Percentiles rank a stretch among this genome's conserved stretches.
Conservation (phyloP, 2,113 vertebrate species). For the Xenopus laevis region DNA sequence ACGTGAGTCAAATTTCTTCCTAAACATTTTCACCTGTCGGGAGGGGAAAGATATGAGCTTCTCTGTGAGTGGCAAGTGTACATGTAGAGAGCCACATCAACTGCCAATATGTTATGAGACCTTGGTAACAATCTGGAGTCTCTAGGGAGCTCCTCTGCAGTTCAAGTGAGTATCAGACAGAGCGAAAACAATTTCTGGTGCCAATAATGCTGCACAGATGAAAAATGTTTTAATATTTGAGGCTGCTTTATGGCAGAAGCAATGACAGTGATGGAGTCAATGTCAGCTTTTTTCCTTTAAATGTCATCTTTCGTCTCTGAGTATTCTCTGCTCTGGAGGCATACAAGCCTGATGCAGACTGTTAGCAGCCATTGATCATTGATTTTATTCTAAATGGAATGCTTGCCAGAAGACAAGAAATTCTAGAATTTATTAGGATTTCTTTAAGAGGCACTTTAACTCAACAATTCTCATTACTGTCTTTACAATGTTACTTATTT, state of each 20-base stretch:
- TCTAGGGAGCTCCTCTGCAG: conserved; percentile 88
- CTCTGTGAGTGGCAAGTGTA: conserved; percentile 91
- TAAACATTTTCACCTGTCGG: conserved; percentile 61
- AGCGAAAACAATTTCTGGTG: conserved; percentile 99
- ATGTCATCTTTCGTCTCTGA: conserved; percentile 96
- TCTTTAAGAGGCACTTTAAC: conserved; percentile 87
- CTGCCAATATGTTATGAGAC: conserved; percentile 98
- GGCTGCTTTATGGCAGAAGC: conserved; percentile 96
- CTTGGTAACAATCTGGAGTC: conserved; percentile 93
- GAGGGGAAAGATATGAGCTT: conserved; percentile 57
- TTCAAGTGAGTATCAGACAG: conserved; percentile 95
- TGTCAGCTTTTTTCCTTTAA: conserved; percentile 98
- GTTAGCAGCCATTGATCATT: conserved; percentile 94
- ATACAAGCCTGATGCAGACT: conserved; percentile 68
- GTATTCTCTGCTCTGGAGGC: conserved; percentile 75
- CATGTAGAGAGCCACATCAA: conserved; percentile 88
- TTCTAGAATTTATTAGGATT: conserved; percentile 87
- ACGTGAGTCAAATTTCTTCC: conserved; percentile 59
- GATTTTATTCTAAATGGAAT: conserved; percentile 90
- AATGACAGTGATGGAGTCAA: conserved; percentile 99
- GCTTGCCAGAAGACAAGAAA: conserved; percentile 83
- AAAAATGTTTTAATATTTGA: conserved; percentile 99
- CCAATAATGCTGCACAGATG: conserved; percentile 99
- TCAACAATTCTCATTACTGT: conserved; percentile 87
- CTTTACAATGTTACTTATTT: conserved; percentile 78